phyloP scores from a whole-genome alignment of 2,888 invertebrate genomes.

The Dioctria rufipes region DNA sequence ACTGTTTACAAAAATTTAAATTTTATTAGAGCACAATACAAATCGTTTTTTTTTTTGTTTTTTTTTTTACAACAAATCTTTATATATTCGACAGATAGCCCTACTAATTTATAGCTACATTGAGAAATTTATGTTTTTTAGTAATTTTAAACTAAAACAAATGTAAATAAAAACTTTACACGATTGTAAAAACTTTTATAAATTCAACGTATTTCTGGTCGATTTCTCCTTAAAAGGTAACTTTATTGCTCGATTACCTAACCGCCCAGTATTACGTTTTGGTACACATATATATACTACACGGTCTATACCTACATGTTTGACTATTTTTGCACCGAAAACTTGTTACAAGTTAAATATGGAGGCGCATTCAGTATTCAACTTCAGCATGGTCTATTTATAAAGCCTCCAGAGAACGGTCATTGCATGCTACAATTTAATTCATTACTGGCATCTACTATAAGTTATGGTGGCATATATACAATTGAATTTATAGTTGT shows the following conservation, averaged over 20 bases:
- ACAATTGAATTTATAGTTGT: neutral
- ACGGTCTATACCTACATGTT: neutral
- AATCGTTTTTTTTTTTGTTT: neutral
- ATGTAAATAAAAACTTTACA: neutral
- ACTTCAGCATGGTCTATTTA: conserved; percentile 8
- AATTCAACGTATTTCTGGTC: conserved; percentile 37
- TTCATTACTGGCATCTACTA: neutral
- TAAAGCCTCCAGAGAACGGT: conserved; percentile 18
- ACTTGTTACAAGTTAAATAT: conserved; percentile 18
- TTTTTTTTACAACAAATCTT: neutral
- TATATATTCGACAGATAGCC: no score
- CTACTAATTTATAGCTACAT: no score
- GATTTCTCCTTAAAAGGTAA: conserved; percentile 28
- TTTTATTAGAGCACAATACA: no score
- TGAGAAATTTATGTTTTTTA: no score
- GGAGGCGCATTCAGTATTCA: neutral
- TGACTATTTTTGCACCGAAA: conserved; percentile 3
- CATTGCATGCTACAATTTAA: conserved; percentile 23
- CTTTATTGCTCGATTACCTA: conserved; percentile 44
- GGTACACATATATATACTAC: neutral
- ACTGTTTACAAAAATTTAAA: no score
- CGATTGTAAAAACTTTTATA: no score
- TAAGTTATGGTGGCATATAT: no score
- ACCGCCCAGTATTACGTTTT: conserved; percentile 14
- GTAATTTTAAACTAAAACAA: neutral